Evolutionary conservation across 2,797 vertebrate genomes (phyloP).

Genomic region (Chiloscyllium punctatum): DNA sequence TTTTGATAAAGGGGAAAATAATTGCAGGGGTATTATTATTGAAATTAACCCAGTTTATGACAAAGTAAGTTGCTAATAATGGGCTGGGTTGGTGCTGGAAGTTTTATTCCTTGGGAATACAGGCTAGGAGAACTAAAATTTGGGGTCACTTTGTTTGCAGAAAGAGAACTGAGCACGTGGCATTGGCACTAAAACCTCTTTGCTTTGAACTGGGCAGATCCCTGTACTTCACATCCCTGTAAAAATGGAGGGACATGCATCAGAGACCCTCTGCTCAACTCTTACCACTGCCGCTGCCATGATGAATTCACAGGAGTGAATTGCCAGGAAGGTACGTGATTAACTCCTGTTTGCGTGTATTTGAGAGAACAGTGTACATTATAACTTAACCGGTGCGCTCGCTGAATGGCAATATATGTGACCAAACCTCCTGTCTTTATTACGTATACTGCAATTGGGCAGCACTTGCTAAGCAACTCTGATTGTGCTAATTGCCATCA

Average conservation of each 20-base stretch:
- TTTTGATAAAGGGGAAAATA: neutral
- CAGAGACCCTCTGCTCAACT: neutral
- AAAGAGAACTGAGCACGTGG: too few species aligned
- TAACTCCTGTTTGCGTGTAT: neutral
- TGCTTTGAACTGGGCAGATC: neutral
- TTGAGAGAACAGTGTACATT: neutral
- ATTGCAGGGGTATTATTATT: neutral
- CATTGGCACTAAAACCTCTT: neutral
- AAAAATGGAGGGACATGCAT: conserved; percentile 3
- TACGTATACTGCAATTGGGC: too few species aligned
- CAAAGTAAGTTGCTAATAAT: neutral
- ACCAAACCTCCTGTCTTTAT: neutral
- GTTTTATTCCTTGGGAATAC: neutral
- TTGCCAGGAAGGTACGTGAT: conserved; percentile 7
- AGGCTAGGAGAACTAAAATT: neutral
- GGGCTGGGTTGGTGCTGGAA: neutral
- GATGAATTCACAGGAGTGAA: neutral
- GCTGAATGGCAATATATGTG: neutral
- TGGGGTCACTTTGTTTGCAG: neutral
- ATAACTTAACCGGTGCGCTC: neutral
- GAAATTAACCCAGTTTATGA: neutral
- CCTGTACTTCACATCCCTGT: conserved; percentile 1
- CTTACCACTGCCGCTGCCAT: neutral
- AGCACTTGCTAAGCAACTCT: too few species aligned
- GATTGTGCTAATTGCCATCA: too few species aligned